Percentiles rank a stretch among this genome's conserved stretches.
Evolutionary conservation across 2,113 vertebrate genomes (phyloP).

Genomic region (Bucco capensis): DNA sequence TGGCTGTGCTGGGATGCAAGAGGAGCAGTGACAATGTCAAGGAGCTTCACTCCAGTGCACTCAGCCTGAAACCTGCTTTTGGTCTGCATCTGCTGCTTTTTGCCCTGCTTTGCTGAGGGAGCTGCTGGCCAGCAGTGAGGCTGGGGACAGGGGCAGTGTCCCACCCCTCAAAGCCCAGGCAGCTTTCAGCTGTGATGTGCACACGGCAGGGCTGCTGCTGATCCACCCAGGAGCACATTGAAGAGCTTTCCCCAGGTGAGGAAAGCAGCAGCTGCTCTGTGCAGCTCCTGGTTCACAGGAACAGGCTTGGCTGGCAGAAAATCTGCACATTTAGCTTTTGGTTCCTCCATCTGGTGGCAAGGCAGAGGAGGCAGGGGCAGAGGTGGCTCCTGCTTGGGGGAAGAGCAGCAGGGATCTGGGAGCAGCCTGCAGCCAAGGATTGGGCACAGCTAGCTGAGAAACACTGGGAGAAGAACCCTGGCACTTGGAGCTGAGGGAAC

Average conservation of each 20-base stretch:
- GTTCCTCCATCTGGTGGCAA: not conserved
- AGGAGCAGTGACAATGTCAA: too few species aligned
- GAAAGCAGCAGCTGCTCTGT: fast-evolving
- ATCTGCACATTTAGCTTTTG: not conserved
- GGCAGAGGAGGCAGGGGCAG: not conserved
- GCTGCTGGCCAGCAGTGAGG: not conserved
- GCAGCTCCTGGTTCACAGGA: not conserved
- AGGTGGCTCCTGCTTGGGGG: not conserved
- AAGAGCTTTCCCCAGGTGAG: not conserved
- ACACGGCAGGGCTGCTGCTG: not conserved
- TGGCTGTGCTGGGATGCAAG: too few species aligned
- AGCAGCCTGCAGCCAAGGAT: fast-evolving
- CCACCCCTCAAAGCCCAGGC: too few species aligned
- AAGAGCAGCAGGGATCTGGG: fast-evolving
- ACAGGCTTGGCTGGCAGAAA: not conserved
- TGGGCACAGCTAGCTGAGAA: not conserved
- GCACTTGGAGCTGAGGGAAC: not conserved
- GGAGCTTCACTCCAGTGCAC: not conserved
- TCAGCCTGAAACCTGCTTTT: not conserved
- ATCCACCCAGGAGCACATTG: not conserved
- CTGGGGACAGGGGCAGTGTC: not conserved
- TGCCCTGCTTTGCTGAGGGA: fast-evolving
- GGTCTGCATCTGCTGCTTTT: not conserved
- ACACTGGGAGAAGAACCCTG: fast-evolving
- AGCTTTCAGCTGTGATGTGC: not conserved